Conservation (phyloP, 2,888 invertebrate genomes). For the Zonitis immaculata region DNA sequence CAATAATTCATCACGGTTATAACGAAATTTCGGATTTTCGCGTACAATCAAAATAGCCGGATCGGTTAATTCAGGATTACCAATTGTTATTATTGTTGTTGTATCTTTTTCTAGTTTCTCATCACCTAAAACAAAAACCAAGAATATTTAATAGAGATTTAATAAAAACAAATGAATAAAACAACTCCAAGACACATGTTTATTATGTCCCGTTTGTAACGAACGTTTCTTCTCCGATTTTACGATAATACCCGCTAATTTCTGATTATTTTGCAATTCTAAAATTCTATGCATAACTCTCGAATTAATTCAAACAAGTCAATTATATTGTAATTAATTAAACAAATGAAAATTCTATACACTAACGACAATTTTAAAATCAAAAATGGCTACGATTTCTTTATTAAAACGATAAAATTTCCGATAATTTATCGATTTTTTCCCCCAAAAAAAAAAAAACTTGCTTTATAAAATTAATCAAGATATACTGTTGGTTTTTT, state of each 20-base stretch:
- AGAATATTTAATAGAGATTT: neutral
- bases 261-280: neutral
- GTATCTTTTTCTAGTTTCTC: slow-evolving; percentile 51
- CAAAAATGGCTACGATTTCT: neutral
- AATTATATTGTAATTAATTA: neutral
- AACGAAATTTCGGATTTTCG: slow-evolving; percentile 50
- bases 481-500: too few relatives aligned
- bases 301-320: slow-evolving; percentile 4
- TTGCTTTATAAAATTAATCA: too few relatives aligned
- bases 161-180: neutral
- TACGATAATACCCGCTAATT: neutral
- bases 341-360: neutral
- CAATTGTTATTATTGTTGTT: slow-evolving; percentile 30
- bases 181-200: slow-evolving; percentile 40
- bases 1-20: slow-evolving; percentile 67
- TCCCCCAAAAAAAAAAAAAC: too few relatives aligned
- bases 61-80: slow-evolving; percentile 42
- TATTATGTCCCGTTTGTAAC: slow-evolving; percentile 25
- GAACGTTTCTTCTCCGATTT: neutral
- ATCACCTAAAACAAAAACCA: slow-evolving; percentile 45
- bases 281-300: too few relatives aligned
- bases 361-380: neutral
- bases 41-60: slow-evolving; percentile 58
- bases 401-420: neutral
- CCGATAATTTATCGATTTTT: too few relatives aligned